phyloP scores from a whole-genome alignment of 2,888 invertebrate genomes.

The Sceliomorpha sp. region DNA sequence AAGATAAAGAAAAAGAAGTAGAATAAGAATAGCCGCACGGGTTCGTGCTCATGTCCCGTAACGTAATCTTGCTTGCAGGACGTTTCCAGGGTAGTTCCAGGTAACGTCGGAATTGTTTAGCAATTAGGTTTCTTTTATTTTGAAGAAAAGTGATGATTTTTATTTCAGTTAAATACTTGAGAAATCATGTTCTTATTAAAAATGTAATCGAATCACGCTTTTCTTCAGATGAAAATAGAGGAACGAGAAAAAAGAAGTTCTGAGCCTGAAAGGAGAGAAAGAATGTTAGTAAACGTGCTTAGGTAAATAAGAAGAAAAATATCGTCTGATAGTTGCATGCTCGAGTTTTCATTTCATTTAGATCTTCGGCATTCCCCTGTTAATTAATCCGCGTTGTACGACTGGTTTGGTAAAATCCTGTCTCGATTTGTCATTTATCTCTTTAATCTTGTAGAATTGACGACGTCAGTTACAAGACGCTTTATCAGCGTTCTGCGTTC shows the following conservation, averaged over 20 bases:
- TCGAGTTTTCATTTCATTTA: constrained; percentile 51
- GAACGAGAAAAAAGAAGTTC: constrained; percentile 11
- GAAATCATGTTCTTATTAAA: not conserved
- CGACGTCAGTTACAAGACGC: constrained; percentile 34
- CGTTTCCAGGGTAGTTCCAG: constrained; percentile 12
- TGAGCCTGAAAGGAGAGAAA: constrained; percentile 42
- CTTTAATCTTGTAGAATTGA: constrained; percentile 20
- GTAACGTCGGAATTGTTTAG: not conserved
- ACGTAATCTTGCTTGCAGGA: constrained; percentile 29
- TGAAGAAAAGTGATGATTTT: constrained; percentile 21
- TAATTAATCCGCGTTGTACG: constrained; percentile 17
- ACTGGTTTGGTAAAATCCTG: constrained; percentile 3
- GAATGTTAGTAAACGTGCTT: constrained; percentile 50
- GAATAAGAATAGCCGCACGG: too few species aligned
- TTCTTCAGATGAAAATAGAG: constrained; percentile 24
- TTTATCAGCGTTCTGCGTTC: constrained; percentile 51
- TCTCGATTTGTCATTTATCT: constrained; percentile 39
- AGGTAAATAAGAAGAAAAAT: constrained; percentile 25
- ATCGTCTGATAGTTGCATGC: constrained; percentile 60
- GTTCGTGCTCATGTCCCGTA: constrained; percentile 41
- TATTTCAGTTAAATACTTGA: not conserved
- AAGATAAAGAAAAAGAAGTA: constrained; percentile 37
- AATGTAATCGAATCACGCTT: constrained; percentile 10
- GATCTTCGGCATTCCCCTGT: constrained; percentile 1
- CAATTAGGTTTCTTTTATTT: constrained; percentile 1